These are phyloP conservation scores for Dasypus novemcinctus DNA, from an alignment of 2,113 vertebrate species.

Conservation along the genomic window DNA sequence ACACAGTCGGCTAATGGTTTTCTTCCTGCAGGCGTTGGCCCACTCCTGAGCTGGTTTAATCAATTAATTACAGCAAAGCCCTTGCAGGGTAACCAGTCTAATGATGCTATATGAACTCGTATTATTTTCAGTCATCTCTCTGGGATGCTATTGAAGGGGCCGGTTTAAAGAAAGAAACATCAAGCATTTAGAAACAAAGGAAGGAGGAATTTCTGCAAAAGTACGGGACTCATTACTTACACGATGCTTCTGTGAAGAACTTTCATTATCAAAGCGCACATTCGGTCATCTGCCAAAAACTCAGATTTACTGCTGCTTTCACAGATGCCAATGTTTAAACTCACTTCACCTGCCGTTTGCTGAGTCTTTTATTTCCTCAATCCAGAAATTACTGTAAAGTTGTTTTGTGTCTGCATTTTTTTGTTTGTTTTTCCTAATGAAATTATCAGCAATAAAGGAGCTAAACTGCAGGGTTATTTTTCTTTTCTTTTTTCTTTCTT, in stretches of 20 bases:
- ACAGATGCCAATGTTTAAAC: slow-evolving; percentile 59
- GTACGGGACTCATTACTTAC: slow-evolving; percentile 32
- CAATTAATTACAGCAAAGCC: background rate
- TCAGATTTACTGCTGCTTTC: slow-evolving; percentile 67
- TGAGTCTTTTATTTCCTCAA: slow-evolving; percentile 6
- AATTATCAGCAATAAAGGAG: slow-evolving; percentile 79
- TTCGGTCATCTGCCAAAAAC: slow-evolving; percentile 61
- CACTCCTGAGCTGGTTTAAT: background rate
- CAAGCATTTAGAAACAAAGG: background rate
- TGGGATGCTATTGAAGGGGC: background rate
- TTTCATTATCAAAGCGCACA: background rate
- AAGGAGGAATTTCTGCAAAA: background rate
- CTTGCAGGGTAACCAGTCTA: background rate
- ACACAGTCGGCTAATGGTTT: background rate
- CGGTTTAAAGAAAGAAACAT: background rate
- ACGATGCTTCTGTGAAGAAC: slow-evolving; percentile 42
- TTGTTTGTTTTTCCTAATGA: slow-evolving; percentile 71
- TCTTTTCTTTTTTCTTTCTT: background rate
- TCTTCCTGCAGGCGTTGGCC: background rate
- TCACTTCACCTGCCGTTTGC: slow-evolving; percentile 68
- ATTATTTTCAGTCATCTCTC: background rate
- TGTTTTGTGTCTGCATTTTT: slow-evolving; percentile 54
- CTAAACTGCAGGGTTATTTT: slow-evolving; percentile 73
- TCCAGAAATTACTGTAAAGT: slow-evolving; percentile 38
- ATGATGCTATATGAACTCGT: background rate